A percentile compares a stretch with the other conserved stretches of the same genome.
These are phyloP conservation scores for Cacatua alba DNA, from an alignment of 2,113 vertebrate genomes.

Conservation along the genomic window DNA sequence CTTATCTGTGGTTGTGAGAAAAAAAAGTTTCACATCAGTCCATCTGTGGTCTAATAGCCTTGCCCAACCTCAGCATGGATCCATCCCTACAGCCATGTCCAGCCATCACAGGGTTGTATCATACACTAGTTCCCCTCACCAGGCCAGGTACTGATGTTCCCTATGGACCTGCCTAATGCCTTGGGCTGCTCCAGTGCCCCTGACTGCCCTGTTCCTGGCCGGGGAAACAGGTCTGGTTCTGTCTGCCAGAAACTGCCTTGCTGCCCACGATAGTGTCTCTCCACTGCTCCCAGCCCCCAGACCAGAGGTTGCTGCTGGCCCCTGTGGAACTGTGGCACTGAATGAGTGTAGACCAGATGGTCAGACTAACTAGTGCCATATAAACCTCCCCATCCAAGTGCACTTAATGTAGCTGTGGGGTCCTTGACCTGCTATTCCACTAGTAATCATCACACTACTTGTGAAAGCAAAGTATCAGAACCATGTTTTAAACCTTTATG, in stretches of 20 bases:
- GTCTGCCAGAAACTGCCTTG: not conserved
- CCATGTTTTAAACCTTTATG: not conserved
- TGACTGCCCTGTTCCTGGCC: rapidly evolving
- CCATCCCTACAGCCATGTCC: not conserved
- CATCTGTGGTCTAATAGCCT: not conserved
- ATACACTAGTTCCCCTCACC: not conserved
- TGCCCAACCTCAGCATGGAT: not conserved
- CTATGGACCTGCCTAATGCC: not conserved
- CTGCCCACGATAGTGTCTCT: rapidly evolving
- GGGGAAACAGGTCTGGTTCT: not conserved
- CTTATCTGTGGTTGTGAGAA: not conserved
- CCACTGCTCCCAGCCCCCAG: not conserved
- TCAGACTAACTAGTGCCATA: not conserved
- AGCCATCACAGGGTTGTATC: not conserved
- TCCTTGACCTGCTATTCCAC: not conserved
- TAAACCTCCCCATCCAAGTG: not conserved
- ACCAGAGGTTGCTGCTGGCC: not conserved
- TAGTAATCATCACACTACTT: not conserved
- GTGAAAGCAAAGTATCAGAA: not conserved
- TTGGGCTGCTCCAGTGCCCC: not conserved
- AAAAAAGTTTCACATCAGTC: not conserved
- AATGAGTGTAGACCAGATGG: not conserved
- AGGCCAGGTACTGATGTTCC: not conserved
- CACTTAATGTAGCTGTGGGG: not conserved
- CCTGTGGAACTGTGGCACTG: not conserved